phyloP scores from a whole-genome alignment of 2,113 vertebrate species.

The Actenoides hombroni region DNA sequence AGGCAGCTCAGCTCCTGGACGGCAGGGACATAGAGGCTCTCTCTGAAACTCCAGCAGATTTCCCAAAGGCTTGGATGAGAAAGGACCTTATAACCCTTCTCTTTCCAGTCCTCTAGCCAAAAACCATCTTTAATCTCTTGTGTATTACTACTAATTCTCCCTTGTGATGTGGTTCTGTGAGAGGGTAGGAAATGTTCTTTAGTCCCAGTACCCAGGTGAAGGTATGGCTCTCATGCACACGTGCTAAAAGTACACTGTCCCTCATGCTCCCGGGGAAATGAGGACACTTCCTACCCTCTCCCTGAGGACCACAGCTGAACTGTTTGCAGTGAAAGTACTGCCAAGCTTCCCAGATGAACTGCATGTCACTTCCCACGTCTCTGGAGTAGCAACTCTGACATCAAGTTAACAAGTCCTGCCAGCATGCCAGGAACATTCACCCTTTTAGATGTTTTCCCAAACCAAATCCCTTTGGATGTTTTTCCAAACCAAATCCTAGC shows the following conservation, averaged over 20 bases:
- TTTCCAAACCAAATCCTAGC: not conserved
- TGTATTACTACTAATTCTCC: not conserved
- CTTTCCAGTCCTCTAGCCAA: not conserved
- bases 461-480: not conserved
- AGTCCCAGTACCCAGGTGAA: conserved; percentile 19
- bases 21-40: not conserved
- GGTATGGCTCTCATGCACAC: not conserved
- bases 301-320: conserved; percentile 45
- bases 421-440: not conserved
- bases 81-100: conserved; percentile 17
- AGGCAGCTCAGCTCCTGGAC: not conserved
- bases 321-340: not conserved
- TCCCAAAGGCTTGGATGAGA: conserved; percentile 32
- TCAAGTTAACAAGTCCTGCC: not conserved
- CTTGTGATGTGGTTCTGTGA: not conserved
- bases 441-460: not conserved
- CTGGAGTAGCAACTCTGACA: conserved; percentile 13
- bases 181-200: not conserved
- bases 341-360: conserved; percentile 51
- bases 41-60: not conserved
- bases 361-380: conserved; percentile 43
- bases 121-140: not conserved
- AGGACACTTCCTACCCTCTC: conserved; percentile 43
- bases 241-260: not conserved
- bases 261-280: conserved; percentile 1